phyloP scores from a whole-genome alignment of 1,140 invertebrate species.

The Muscidifurax raptorellus region DNA sequence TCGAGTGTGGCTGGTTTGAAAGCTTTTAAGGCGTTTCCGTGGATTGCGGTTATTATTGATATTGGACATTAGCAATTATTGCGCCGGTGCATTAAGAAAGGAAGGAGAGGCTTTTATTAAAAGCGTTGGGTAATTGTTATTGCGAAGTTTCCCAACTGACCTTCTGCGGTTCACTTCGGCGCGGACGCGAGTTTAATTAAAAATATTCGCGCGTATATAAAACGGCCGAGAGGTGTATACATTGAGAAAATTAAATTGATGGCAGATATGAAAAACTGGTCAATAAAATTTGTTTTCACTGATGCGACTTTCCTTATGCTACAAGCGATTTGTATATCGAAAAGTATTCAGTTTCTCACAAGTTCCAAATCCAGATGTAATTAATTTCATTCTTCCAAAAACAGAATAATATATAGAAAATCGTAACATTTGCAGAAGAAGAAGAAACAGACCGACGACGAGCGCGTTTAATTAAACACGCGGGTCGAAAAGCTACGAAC shows the following conservation, averaged over 20 bases:
- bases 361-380: no score
- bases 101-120: not conserved
- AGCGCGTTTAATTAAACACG: conserved; percentile 9
- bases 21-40: not conserved
- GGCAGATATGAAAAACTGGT: not conserved
- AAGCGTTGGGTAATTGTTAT: not conserved
- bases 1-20: not conserved
- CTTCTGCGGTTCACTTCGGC: not conserved
- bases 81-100: not conserved
- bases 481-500: not conserved
- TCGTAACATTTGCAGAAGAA: no score
- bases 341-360: no score
- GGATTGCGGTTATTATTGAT: not conserved
- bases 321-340: no score
- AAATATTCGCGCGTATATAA: not conserved
- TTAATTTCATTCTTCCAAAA: no score
- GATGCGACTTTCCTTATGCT: no score
- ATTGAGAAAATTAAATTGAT: not conserved
- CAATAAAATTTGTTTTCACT: not conserved
- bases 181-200: not conserved
- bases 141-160: not conserved
- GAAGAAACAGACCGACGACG: not conserved
- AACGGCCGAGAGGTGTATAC: not conserved
- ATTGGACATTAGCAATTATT: not conserved
- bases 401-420: no score